Evolutionary conservation across 1,140 invertebrate species (phyloP), one percentile per base, ranked within the genome.

Genomic region (Copidosoma floridanum): DNA sequence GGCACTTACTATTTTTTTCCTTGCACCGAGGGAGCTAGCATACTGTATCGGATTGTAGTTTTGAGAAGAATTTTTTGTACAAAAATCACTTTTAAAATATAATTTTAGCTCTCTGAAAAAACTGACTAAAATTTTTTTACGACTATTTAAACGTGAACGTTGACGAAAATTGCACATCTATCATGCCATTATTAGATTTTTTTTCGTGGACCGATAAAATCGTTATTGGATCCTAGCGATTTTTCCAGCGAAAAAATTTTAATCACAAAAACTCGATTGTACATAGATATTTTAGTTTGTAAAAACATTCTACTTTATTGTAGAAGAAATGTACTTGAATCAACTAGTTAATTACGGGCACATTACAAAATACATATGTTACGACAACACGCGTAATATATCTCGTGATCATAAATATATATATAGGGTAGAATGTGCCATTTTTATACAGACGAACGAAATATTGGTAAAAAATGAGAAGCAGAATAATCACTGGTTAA

Each of bases 351-450:
- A 48, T 52, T 54, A 46, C 43, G 21, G 37, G 46, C 47, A 51
- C 43, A 43, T n/a, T n/a, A n/a, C n/a, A n/a, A 50, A 41, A 56
- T 21, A 35, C 12, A 10, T 47, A 29, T 53, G 35, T 53, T 46
- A 52, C 29, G 35, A 35, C 35, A 53, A 11, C 21, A 52, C 21
- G 16, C 47, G 57, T 57, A 58, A 57, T 41, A 7, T 38, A 43
- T 23, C 56, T 57, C 70, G 52, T 60, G 62, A 18, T 69, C n/a
- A n/a, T n/a, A n/a, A n/a, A n/a, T n/a, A n/a, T n/a, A n/a, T n/a
- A n/a, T 58, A 43, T 76, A 76, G 68, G 59, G 68, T 75, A 78
- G 74, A 67, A 77, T 62, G 77, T 79, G 77, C 77, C 77, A 79
- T 79, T 72, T n/a, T 73, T 78, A 74, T 77, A 75, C 71, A 74